Base-by-base conservation (phyloP, 2,113 vertebrate genomes). In the Neolamprologus kungweensis region DNA sequence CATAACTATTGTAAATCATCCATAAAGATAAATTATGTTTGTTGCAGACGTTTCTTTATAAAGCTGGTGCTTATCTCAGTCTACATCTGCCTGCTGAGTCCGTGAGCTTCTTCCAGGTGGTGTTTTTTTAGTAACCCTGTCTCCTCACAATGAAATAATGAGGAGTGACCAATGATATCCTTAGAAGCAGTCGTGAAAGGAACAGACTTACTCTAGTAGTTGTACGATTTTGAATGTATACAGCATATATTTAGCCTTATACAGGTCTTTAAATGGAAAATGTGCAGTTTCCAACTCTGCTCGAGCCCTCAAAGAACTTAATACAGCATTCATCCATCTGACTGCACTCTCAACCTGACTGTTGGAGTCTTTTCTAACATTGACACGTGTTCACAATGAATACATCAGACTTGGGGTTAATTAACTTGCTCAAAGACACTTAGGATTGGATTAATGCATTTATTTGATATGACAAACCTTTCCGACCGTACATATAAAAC, bases 371-470 rank as follows among this genome's bases (percentile, higher is more conserved):
- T 0, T 57, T 9, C 23, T 58, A 4, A 58, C 23, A 57, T 28
- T 57, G 23, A 57, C 55, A 58, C 1, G 4, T 0, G 0, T 58
- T 58, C 55, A 58, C 0, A 58, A 58, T 58, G 23, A 58, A 58
- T 28, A 9, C 0, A 28, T 58, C 55, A 58, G 55, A 58, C 23
- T 2, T 2, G 55, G 55, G 13, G 55, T 58, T 58, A 28, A 28
- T 58, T 58, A 58, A 58, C 55, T 58, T 58, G 55, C 23, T 28
- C 23, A 58, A 5, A 28, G 55, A 58, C 55, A 58, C 55, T 28
- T 58, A 28, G 13, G 55, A 14, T 57, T 53, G 50, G 51, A 57
- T 57, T 0, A 58, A 28, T 57, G 13, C 23, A 28, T 58, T 58
- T 28, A 58, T 58, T 58, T 58, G 7, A 57, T 28, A 57, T 28